A percentile compares a stretch with the other conserved stretches of the same genome.
Evolutionary conservation across 1,140 invertebrate species (phyloP).

Genomic region (Drosophila arizonae): DNA sequence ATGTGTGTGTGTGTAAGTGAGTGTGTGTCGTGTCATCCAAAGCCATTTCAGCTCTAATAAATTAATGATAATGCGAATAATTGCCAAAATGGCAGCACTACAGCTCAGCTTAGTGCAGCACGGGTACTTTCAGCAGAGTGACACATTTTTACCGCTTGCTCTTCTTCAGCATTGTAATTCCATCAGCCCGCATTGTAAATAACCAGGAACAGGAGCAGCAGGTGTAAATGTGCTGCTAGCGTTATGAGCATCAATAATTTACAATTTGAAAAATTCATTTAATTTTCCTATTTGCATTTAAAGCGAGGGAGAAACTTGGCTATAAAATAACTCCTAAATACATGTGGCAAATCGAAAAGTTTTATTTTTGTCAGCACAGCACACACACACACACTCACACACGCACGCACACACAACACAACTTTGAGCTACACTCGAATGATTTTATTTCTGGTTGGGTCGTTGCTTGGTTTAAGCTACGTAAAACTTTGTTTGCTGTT

Average conservation of each 20-base stretch:
- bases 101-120: constrained; percentile 18
- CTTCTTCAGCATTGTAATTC: constrained; percentile 22
- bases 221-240: constrained; percentile 5
- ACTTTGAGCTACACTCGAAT: constrained; percentile 64
- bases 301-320: constrained; percentile 11
- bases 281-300: constrained; percentile 44
- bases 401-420: constrained; percentile 33
- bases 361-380: constrained; percentile 43
- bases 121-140: not conserved
- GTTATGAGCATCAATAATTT: constrained; percentile 8
- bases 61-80: constrained; percentile 69
- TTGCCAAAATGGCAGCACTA: constrained; percentile 30
- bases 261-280: constrained; percentile 7
- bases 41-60: constrained; percentile 60
- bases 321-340: constrained; percentile 55
- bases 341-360: constrained; percentile 64
- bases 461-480: constrained; percentile 38
- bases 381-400: constrained; percentile 8
- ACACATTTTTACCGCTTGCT: constrained; percentile 8
- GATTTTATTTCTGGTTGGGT: constrained; percentile 70
- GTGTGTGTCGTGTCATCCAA: constrained; percentile 51
- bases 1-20: constrained; percentile 42
- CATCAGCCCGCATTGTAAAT: constrained; percentile 4
- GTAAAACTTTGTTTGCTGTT: constrained; percentile 55
- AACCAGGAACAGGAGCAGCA: not conserved